phyloP scores from a whole-genome alignment of 2,797 vertebrate genomes.

The Pelobates cultripes region DNA sequence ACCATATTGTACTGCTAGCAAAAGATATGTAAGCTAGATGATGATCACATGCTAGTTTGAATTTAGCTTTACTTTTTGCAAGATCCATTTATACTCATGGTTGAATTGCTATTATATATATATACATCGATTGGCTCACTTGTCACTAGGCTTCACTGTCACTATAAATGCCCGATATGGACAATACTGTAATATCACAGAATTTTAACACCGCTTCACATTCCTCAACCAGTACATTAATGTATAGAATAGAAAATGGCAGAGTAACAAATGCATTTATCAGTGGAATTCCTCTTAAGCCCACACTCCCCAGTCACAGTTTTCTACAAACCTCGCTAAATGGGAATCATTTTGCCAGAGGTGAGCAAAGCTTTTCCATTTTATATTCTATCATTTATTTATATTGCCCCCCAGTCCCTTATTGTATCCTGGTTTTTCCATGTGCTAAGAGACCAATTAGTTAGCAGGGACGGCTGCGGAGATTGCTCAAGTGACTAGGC shows the following conservation, averaged over 20 bases:
- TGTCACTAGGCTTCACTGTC: too few relatives aligned
- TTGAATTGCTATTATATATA: too few relatives aligned
- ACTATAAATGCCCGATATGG: too few relatives aligned
- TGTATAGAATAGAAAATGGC: neutral
- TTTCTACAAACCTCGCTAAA: slow-evolving; percentile 14
- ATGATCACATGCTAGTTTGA: too few relatives aligned
- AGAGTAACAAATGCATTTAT: neutral
- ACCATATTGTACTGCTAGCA: too few relatives aligned
- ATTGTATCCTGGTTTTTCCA: slow-evolving; percentile 34
- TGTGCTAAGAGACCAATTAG: slow-evolving; percentile 53
- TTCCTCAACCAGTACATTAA: neutral
- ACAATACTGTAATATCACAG: too few relatives aligned
- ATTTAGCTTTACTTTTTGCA: too few relatives aligned
- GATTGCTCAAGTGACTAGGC: neutral
- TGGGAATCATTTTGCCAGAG: slow-evolving; percentile 30
- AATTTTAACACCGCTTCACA: neutral
- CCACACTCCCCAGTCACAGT: neutral
- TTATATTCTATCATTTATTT: slow-evolving; percentile 48
- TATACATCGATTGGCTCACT: too few relatives aligned
- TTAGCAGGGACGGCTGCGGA: slow-evolving; percentile 1
- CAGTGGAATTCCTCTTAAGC: neutral
- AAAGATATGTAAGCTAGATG: too few relatives aligned
- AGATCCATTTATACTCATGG: too few relatives aligned
- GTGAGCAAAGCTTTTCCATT: slow-evolving; percentile 32
- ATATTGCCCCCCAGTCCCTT: slow-evolving; percentile 48